Percentiles rank a stretch among this genome's conserved stretches.
Conservation (phyloP, 1,140 invertebrate species). For the Magallana ariakensis region DNA sequence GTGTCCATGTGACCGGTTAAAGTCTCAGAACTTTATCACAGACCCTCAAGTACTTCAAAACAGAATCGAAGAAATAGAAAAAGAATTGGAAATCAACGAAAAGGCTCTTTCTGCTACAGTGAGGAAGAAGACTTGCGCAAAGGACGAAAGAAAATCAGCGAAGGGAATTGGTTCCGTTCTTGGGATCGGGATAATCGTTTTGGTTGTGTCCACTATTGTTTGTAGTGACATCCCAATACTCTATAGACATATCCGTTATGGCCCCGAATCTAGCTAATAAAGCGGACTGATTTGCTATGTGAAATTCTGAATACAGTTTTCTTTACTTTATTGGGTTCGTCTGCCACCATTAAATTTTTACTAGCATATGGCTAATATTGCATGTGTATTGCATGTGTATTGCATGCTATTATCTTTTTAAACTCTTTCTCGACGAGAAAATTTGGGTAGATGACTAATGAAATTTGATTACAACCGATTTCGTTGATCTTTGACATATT, state of each 20-base stretch:
- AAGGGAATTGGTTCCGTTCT: background rate
- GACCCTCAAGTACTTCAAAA: background rate
- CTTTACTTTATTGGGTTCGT: too few species aligned
- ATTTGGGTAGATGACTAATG: too few species aligned
- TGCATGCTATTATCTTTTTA: too few species aligned
- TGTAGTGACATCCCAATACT: background rate
- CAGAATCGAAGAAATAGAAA: background rate
- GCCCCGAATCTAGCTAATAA: too few species aligned
- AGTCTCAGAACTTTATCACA: background rate
- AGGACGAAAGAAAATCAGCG: background rate
- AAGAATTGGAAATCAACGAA: background rate
- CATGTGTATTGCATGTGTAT: too few species aligned
- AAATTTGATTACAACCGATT: too few species aligned
- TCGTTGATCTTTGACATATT: too few species aligned
- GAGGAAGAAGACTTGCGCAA: background rate
- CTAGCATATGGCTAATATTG: too few species aligned
- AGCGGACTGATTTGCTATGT: too few species aligned
- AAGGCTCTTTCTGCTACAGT: background rate
- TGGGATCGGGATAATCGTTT: background rate
- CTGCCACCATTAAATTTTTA: too few species aligned
- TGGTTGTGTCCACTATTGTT: background rate
- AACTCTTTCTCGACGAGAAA: too few species aligned
- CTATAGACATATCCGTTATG: background rate
- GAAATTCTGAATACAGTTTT: too few species aligned
- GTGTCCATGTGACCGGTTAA: background rate